phyloP scores from a whole-genome alignment of 1,140 invertebrate species.

The Zophobas morio region DNA sequence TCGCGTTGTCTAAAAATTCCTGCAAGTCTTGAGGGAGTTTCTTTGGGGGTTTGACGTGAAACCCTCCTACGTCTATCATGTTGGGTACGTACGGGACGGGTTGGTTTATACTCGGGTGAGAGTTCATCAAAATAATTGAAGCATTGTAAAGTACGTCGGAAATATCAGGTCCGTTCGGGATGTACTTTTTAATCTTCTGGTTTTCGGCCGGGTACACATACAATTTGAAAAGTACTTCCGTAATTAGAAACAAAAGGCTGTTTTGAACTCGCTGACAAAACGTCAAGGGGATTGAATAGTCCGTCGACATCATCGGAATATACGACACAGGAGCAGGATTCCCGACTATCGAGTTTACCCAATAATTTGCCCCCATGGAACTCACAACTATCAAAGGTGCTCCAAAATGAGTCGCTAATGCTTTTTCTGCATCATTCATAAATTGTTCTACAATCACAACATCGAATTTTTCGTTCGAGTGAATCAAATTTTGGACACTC shows the following conservation, averaged over 20 bases:
- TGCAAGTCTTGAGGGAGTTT: constrained; percentile 68
- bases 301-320: constrained; percentile 64
- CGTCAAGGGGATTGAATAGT: constrained; percentile 64
- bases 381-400: constrained; percentile 66
- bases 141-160: constrained; percentile 69
- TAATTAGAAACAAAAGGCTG: neutral
- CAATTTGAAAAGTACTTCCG: constrained; percentile 48
- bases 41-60: constrained; percentile 61
- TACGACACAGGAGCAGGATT: constrained; percentile 63
- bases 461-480: constrained; percentile 67
- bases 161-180: constrained; percentile 55
- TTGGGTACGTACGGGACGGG: constrained; percentile 47
- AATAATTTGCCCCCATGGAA: constrained; percentile 60
- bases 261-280: constrained; percentile 7
- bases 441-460: constrained; percentile 68
- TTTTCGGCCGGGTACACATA: constrained; percentile 2
- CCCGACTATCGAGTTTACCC: constrained; percentile 60
- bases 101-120: constrained; percentile 62
- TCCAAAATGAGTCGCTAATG: constrained; percentile 65
- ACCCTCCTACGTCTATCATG: too few relatives aligned
- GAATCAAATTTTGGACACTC: constrained; percentile 52
- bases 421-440: constrained; percentile 67
- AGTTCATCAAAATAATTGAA: constrained; percentile 66
- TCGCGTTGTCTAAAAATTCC: constrained; percentile 66
- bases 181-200: neutral